Evolutionary conservation across 2,113 vertebrate species (phyloP).

Genomic region (Apus apus): DNA sequence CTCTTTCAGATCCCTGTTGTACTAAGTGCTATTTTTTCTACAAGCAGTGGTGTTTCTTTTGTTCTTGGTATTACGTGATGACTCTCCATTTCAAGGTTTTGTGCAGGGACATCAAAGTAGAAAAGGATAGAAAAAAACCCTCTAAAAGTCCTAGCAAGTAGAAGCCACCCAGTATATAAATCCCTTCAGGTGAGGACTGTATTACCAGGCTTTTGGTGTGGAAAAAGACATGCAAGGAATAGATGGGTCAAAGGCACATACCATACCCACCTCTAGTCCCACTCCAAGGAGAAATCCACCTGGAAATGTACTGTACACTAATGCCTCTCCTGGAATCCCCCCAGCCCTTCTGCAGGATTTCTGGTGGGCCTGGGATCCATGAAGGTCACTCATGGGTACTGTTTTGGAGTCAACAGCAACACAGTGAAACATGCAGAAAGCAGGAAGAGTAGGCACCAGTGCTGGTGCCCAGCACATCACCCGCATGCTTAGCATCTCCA

Average conservation of each 20-base stretch:
- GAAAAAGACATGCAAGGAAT: neutral
- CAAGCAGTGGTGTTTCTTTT: neutral
- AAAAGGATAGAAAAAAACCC: neutral
- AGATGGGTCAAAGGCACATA: neutral
- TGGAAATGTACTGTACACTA: neutral
- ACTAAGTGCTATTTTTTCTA: neutral
- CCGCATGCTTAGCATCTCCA: neutral
- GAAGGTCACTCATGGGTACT: neutral
- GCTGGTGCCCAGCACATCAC: neutral
- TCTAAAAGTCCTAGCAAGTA: neutral
- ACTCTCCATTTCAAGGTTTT: neutral
- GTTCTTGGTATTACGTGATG: neutral
- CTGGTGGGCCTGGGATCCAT: neutral
- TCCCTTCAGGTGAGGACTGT: neutral
- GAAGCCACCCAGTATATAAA: neutral
- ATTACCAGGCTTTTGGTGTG: neutral
- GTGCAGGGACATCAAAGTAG: neutral
- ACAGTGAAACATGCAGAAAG: neutral
- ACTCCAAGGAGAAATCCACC: neutral
- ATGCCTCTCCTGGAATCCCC: neutral
- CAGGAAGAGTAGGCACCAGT: neutral
- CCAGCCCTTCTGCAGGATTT: neutral
- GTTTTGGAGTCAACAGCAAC: neutral
- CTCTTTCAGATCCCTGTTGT: neutral
- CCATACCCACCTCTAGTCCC: neutral